A percentile compares a stretch with the other conserved stretches of the same genome.
Conservation (phyloP, 1,140 invertebrate genomes). For the Lepidotrigona ventralis region DNA sequence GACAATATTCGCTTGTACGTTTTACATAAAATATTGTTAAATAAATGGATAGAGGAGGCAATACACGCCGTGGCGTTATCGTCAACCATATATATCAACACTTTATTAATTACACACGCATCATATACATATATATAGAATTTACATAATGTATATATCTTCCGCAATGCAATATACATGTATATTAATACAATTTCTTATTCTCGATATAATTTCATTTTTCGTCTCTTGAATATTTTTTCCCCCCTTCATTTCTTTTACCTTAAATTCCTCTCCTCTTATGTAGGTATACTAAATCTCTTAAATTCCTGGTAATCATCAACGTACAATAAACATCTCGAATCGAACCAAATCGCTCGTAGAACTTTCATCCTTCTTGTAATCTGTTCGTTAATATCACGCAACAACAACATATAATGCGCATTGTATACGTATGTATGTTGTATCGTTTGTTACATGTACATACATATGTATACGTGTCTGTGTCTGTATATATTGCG, state of each 20-base stretch:
- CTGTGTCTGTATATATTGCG: constrained; percentile 16
- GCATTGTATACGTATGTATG: background rate
- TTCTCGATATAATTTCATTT: constrained; percentile 59
- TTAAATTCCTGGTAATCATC: constrained; percentile 4
- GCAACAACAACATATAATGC: constrained; percentile 46
- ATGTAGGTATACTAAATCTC: background rate
- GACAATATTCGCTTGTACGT: background rate
- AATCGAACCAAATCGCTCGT: constrained; percentile 18
- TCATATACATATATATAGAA: constrained; percentile 71
- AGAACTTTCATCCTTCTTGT: background rate
- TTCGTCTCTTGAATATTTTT: constrained; percentile 43
- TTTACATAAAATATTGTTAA: background rate
- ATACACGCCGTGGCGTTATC: constrained; percentile 38
- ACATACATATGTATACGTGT: constrained; percentile 41
- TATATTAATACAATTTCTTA: constrained; percentile 65
- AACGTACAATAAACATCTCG: constrained; percentile 33
- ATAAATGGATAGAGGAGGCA: background rate
- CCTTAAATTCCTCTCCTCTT: constrained; percentile 7
- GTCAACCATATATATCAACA: constrained; percentile 72
- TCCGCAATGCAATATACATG: constrained; percentile 66
- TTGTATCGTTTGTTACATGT: background rate
- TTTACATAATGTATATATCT: constrained; percentile 65
- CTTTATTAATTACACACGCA: constrained; percentile 74
- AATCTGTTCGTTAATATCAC: constrained; percentile 56
- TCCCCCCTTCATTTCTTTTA: background rate